These are phyloP conservation scores for Theocolax elegans DNA, from an alignment of 1,140 invertebrate species.

Conservation along the genomic window DNA sequence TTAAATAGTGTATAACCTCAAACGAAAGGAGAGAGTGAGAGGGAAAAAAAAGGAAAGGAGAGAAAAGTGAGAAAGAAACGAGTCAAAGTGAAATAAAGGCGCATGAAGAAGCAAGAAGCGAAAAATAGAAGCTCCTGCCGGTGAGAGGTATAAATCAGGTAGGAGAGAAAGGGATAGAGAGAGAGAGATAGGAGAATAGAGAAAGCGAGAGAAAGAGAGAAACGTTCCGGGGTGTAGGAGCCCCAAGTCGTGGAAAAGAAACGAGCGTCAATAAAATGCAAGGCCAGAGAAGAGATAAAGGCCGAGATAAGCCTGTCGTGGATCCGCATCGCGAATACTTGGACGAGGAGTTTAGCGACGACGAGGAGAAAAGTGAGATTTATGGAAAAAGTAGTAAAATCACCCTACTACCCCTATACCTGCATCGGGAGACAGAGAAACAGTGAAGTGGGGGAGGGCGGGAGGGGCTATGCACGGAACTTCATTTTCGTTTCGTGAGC, in stretches of 20 bases:
- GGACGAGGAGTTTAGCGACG: slow-evolving; percentile 60
- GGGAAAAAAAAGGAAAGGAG: background rate
- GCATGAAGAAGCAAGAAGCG: slow-evolving; percentile 18
- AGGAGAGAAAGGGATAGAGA: background rate
- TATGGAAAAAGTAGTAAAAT: slow-evolving; percentile 58
- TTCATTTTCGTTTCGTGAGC: slow-evolving; percentile 33
- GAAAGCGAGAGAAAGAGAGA: background rate
- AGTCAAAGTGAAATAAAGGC: slow-evolving; percentile 6
- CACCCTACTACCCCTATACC: no score
- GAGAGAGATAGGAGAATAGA: background rate
- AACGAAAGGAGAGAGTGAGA: background rate
- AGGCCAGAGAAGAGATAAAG: slow-evolving; percentile 48
- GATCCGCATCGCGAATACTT: slow-evolving; percentile 60
- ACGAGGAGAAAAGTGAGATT: slow-evolving; percentile 57
- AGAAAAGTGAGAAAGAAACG: background rate
- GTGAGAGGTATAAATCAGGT: slow-evolving; percentile 26
- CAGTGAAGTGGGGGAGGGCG: no score
- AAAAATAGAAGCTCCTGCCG: slow-evolving; percentile 9
- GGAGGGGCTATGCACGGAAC: background rate
- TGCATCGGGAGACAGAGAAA: no score
- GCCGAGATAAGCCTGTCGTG: slow-evolving; percentile 52
- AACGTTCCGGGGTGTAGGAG: no score
- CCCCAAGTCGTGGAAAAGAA: background rate
- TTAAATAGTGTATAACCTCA: background rate
- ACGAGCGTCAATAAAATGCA: slow-evolving; percentile 56